Evolutionary conservation across 1,140 invertebrate species (phyloP), one percentile per base, ranked within the genome.

Genomic region (Panagrolaimus sp.): DNA sequence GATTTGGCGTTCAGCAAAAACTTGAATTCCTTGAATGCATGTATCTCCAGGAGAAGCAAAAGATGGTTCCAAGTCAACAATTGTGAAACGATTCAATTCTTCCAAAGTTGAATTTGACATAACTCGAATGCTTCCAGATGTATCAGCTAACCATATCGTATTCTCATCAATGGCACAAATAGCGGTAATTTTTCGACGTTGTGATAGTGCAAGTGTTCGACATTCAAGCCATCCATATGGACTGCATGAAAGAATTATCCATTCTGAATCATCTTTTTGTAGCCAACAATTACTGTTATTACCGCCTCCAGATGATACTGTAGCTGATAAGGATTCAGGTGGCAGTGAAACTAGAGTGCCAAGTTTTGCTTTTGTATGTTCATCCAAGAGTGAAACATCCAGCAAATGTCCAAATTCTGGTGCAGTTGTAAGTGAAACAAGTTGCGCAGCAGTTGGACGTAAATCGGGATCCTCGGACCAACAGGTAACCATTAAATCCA

Each of bases 401-500:
- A 89, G 85, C 42, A 96, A 83, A 84, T 93, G 91, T 5, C 89
- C 90, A 84, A 93, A 95, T 85, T 98, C 94, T 0, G 93, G 93
- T 1, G 92, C 92, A 11, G 89, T 89, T 0, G 90, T 89, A 62
- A 96, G 92, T 0, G 90, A 90, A 11, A 96, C 91, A 45, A 98
- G 91, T 83, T 96, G 91, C 80, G 91, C 91, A 0, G 93, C 92
- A 0, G 91, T 91, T 0, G 95, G 94, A 43, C 95, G 87, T 77
- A 90, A 88, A 72, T 89, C 88, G 0, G 93, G 91, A 77, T 90
- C 88, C 72, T 93, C 91, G 4, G 90, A 88, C 95, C 95, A 98
- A 80, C 93, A 96, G 1, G 92, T 87, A 0, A 92, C 91, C 93
- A 98, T 97, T n/a, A 95, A 85, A 85, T 97, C 94, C 65, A 98